These are phyloP conservation scores for Xenopus borealis DNA, from an alignment of 2,113 vertebrate species.

Conservation along the genomic window DNA sequence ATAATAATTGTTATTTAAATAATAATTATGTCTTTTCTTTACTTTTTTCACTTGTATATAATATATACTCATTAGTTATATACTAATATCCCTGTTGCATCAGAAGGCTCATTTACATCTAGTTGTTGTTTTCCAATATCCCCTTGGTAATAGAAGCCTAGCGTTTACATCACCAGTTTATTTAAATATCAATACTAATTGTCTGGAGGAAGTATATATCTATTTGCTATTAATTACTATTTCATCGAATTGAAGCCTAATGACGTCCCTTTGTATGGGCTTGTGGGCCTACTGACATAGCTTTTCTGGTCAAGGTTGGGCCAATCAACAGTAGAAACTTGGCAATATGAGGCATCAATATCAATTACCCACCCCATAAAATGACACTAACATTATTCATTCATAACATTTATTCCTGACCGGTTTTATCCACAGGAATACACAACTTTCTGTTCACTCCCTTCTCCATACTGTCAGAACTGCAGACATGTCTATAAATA, in stretches of 20 bases:
- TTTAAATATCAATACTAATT: constrained; percentile 20
- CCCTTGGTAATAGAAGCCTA: not conserved
- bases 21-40: not conserved
- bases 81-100: not conserved
- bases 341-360: constrained; percentile 1
- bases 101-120: constrained; percentile 15
- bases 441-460: constrained; percentile 24
- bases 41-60: not conserved
- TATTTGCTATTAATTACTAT: not conserved
- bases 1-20: constrained; percentile 1
- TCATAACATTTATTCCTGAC: constrained; percentile 27
- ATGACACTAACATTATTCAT: not conserved
- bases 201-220: constrained; percentile 17
- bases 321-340: not conserved
- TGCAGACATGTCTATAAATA: constrained; percentile 30
- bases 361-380: constrained; percentile 12
- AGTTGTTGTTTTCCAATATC: no score
- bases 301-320: not conserved
- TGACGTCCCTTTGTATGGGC: no score
- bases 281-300: no score
- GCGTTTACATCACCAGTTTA: constrained; percentile 28
- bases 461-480: constrained; percentile 17
- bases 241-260: no score
- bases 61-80: constrained; percentile 25
- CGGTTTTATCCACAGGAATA: constrained; percentile 18